phyloP scores from a whole-genome alignment of 2,888 invertebrate genomes.

The Epirrhoe tristata region DNA sequence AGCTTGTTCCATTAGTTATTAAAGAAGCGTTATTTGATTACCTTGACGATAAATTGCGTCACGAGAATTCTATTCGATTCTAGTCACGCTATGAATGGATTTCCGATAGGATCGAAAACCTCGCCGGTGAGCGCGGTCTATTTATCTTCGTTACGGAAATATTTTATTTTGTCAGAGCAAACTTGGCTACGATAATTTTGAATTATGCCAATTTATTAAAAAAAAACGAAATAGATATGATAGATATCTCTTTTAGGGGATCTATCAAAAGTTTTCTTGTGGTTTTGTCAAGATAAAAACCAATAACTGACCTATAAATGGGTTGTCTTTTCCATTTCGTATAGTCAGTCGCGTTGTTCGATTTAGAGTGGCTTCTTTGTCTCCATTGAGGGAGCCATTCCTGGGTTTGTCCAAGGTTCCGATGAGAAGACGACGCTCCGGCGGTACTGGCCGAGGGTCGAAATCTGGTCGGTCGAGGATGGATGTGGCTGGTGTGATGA shows the following conservation, averaged over 20 bases:
- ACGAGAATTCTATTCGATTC: conserved; percentile 40
- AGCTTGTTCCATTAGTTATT: conserved; percentile 36
- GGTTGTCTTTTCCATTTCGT: conserved; percentile 81
- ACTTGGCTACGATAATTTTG: conserved; percentile 21
- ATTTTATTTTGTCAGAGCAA: conserved; percentile 30
- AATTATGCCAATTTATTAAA: background rate
- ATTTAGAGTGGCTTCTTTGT: conserved; percentile 77
- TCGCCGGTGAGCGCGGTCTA: conserved; percentile 37
- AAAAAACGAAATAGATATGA: background rate
- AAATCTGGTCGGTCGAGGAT: conserved; percentile 68
- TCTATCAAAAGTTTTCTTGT: no score
- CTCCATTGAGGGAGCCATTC: conserved; percentile 76
- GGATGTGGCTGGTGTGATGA: conserved; percentile 83
- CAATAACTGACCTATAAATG: conserved; percentile 70
- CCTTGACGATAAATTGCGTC: conserved; percentile 26
- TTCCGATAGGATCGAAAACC: conserved; percentile 43
- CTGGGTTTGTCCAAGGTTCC: conserved; percentile 77
- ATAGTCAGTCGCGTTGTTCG: conserved; percentile 71
- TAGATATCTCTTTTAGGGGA: no score
- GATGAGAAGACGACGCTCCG: conserved; percentile 75
- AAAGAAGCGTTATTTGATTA: conserved; percentile 28
- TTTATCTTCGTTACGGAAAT: conserved; percentile 45
- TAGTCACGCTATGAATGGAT: conserved; percentile 45
- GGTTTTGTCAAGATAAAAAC: background rate
- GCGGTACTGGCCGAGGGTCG: conserved; percentile 72